A percentile compares a stretch with the other conserved stretches of the same genome.
These are phyloP conservation scores for Lasioglossum leucozonium DNA, from an alignment of 2,888 invertebrate genomes.

Conservation along the genomic window DNA sequence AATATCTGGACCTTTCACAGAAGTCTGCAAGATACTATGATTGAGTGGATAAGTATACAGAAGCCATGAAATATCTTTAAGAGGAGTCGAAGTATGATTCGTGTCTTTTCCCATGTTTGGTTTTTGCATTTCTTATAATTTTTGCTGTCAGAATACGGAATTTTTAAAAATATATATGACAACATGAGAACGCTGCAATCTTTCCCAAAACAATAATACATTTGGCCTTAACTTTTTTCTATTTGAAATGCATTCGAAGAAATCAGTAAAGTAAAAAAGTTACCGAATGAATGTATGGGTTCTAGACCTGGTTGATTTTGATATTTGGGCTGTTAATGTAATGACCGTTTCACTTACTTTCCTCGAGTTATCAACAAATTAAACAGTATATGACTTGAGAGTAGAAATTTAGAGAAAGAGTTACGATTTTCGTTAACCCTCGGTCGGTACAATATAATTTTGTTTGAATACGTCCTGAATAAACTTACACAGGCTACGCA, in stretches of 20 bases:
- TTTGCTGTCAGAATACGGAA: not conserved
- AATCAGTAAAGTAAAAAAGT: constrained; percentile 37
- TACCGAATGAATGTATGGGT: constrained; percentile 65
- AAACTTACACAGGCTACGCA: not conserved
- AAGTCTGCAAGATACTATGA: constrained; percentile 11
- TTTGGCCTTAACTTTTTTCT: constrained; percentile 14
- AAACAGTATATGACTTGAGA: not conserved
- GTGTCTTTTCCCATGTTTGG: not conserved
- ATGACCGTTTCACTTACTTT: constrained; percentile 42
- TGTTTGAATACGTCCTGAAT: constrained; percentile 14
- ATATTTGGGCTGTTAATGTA: constrained; percentile 69
- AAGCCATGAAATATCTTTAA: constrained; percentile 14
- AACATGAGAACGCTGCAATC: constrained; percentile 13
- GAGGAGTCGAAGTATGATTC: constrained; percentile 12
- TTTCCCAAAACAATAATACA: constrained; percentile 28
- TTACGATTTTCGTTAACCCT: constrained; percentile 16
- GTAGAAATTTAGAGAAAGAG: not conserved
- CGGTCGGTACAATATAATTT: constrained; percentile 11
- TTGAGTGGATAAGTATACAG: constrained; percentile 8
- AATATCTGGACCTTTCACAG: constrained; percentile 1
- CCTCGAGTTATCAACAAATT: constrained; percentile 35
- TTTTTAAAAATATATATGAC: not conserved
- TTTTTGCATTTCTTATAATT: constrained; percentile 8
- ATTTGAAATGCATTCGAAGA: constrained; percentile 41
- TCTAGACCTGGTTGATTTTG: constrained; percentile 73